These are phyloP conservation scores for Pelecanus crispus DNA, from an alignment of 2,113 vertebrate genomes.

Conservation along the genomic window DNA sequence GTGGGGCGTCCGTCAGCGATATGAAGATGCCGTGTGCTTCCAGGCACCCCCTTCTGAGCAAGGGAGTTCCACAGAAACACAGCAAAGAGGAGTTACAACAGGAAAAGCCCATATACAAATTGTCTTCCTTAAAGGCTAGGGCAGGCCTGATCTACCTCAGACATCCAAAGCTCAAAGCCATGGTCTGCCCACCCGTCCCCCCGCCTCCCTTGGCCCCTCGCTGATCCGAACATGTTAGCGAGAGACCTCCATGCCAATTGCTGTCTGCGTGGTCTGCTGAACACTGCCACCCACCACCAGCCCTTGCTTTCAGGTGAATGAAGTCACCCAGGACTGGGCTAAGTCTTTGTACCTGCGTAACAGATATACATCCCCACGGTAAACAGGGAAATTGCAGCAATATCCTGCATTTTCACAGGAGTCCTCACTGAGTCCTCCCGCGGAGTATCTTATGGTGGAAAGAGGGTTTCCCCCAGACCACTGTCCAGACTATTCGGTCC, in stretches of 20 bases:
- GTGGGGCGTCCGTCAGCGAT: neutral
- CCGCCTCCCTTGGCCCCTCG: neutral
- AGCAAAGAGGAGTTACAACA: neutral
- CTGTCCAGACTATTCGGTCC: neutral
- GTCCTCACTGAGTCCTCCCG: neutral
- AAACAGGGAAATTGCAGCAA: neutral
- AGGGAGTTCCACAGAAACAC: neutral
- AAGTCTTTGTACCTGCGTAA: neutral
- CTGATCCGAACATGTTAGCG: neutral
- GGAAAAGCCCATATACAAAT: neutral
- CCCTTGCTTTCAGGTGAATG: neutral
- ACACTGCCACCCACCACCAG: neutral
- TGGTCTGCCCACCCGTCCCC: neutral
- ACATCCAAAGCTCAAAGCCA: neutral
- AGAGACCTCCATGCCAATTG: neutral
- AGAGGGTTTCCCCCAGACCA: neutral
- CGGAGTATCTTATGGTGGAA: neutral
- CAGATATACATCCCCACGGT: neutral
- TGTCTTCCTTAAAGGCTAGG: neutral
- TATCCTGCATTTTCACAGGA: neutral
- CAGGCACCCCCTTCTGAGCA: neutral
- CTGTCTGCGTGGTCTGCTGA: neutral
- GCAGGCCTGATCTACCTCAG: neutral
- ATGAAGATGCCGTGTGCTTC: neutral
- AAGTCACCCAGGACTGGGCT: neutral